phyloP scores from a whole-genome alignment of 2,113 vertebrate genomes.

The Prietella phreatophila region DNA sequence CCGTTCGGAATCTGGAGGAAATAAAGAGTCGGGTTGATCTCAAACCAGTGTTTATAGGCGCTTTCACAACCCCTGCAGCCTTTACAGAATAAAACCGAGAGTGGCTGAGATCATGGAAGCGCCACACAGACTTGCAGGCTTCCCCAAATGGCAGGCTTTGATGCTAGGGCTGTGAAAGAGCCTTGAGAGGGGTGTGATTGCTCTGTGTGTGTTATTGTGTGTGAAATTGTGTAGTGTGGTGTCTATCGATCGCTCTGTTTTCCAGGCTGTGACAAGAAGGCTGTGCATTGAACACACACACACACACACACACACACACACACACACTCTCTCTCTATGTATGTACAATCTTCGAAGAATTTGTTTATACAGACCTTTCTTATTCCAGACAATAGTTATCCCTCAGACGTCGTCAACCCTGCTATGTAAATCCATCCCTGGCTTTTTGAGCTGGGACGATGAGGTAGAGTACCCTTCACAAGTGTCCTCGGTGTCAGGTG shows the following conservation, averaged over 20 bases:
- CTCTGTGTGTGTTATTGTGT: constrained; percentile 20
- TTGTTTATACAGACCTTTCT: background rate
- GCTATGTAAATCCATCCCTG: constrained; percentile 7
- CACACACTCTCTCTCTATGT: background rate
- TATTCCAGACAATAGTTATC: constrained; percentile 25
- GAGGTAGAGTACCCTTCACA: constrained; percentile 42
- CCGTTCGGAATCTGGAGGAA: constrained; percentile 27
- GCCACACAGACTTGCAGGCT: constrained; percentile 41
- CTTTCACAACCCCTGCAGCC: constrained; percentile 27
- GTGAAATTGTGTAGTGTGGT: constrained; percentile 37
- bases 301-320: background rate
- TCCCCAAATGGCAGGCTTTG: constrained; percentile 42
- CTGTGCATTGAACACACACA: constrained; percentile 35
- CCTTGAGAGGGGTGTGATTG: constrained; percentile 51
- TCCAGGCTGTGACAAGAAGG: constrained; percentile 50
- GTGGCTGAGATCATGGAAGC: constrained; percentile 23
- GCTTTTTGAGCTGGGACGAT: constrained; percentile 31
- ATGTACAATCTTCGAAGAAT: background rate
- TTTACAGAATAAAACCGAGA: constrained; percentile 24
- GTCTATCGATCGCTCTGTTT: constrained; percentile 56
- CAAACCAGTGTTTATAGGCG: constrained; percentile 8
- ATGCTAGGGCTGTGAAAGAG: constrained; percentile 50
- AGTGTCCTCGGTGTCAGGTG: constrained; percentile 13
- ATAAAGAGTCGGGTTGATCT: constrained; percentile 36
- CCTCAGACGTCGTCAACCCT: constrained; percentile 1